A percentile compares a stretch with the other conserved stretches of the same genome.
phyloP scores from a whole-genome alignment of 1,140 invertebrate species.

The Trichonephila clavata region DNA sequence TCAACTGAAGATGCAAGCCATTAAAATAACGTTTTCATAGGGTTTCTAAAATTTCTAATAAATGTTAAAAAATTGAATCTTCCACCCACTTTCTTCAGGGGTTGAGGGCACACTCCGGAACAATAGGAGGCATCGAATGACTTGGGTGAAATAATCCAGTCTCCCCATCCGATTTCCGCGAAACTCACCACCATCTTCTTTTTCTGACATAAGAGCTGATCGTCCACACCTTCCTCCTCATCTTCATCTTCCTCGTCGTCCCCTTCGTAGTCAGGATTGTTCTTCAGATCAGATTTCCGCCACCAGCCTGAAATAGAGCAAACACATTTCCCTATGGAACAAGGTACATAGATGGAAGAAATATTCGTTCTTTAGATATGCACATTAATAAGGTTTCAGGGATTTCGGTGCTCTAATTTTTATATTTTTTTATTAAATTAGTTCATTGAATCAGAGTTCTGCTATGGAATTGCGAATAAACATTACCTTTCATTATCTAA shows the following conservation, averaged over 20 bases:
- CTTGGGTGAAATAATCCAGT: constrained; percentile 97
- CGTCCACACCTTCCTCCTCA: neutral
- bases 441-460: too few relatives aligned
- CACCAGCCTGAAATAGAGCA: constrained; percentile 9
- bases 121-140: constrained; percentile 96
- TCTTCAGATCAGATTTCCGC: constrained; percentile 48
- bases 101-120: constrained; percentile 91
- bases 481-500: too few relatives aligned
- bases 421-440: too few relatives aligned
- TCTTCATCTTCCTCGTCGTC: constrained; percentile 42
- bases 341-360: neutral
- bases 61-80: too few relatives aligned
- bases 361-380: too few relatives aligned
- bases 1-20: neutral
- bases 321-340: neutral
- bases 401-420: too few relatives aligned
- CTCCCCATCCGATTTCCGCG: constrained; percentile 96
- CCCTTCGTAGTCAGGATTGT: constrained; percentile 60
- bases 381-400: too few relatives aligned
- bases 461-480: too few relatives aligned
- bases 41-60: too few relatives aligned
- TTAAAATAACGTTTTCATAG: too few relatives aligned
- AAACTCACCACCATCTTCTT: constrained; percentile 96
- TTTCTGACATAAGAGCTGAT: constrained; percentile 86
- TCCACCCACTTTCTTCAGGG: constrained; percentile 58